Base-by-base conservation (phyloP, 2,113 vertebrate genomes). In the Paraplagusia blochii region DNA sequence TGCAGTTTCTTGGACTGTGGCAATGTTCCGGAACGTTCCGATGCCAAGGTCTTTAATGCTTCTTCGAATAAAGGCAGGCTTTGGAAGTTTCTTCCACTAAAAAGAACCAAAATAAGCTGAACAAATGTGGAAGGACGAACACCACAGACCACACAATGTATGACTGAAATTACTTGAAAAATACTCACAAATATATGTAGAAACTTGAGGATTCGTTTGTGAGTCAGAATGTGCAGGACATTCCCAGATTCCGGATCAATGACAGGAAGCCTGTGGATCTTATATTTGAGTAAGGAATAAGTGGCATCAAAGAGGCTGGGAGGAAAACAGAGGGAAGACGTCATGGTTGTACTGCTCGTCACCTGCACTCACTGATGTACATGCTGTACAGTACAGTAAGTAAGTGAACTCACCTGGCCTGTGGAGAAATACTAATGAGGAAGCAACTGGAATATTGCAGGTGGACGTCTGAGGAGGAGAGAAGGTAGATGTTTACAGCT, bases 121-220 rank as follows among this genome's bases (percentile, higher is more conserved):
- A 49, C 22, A 29, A 6, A 33, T 14, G 34, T 0, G 42, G 13
- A 0, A 53, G 1, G 22, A 57, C 13, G 9, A 22, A 36, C 45
- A 19, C 1, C 14, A 13, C 10, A 8, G 1, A 8, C 22, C 22
- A 7, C 8, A 53, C 10, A 33, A 33, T 33, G 4, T 11, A 13
- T 8, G 0, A 16, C 1, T 13, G 4, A 42, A 16, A 13, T 11
- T 15, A 36, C 15, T 14, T 12, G 2, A 18, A 49, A 17, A 7
- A 22, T 17, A 39, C 91, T 91, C 62, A 91, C 91, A 53, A 98
- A 98, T 75, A 98, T 90, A 57, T 96, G 91, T 39, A 99, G 92
- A 83, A 98, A 98, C 85, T 97, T 98, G 66, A 99, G 93, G 76
- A 99, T 94, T 22, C 97, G 89, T 59, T 99, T 99, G 86, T 99